phyloP scores from a whole-genome alignment of 2,113 vertebrate genomes.

The Eonycteris spelaea region DNA sequence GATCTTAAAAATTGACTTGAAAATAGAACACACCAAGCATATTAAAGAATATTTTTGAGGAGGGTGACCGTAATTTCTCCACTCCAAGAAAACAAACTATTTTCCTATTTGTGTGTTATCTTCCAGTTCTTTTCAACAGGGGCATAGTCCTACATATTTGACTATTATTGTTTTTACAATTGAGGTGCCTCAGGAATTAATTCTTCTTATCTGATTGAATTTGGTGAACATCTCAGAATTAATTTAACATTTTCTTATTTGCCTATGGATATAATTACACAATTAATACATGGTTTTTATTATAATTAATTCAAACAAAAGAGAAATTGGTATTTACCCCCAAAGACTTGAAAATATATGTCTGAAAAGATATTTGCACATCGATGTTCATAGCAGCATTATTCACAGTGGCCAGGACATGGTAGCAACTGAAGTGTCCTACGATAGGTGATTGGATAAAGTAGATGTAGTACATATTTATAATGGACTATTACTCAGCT shows the following conservation, averaged over 20 bases:
- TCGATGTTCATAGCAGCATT: no score
- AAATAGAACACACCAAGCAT: background rate
- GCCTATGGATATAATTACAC: background rate
- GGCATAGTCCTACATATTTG: background rate
- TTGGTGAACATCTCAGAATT: background rate
- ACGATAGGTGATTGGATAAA: no score
- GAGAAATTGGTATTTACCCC: background rate
- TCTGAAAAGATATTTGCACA: no score
- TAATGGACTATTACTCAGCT: no score
- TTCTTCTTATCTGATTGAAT: background rate
- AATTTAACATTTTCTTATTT: conserved; percentile 21
- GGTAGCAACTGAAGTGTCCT: no score
- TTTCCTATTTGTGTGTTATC: background rate
- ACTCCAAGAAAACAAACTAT: background rate
- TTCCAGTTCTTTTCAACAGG: background rate
- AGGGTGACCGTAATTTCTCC: background rate
- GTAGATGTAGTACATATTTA: no score
- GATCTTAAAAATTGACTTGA: background rate
- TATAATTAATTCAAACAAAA: background rate
- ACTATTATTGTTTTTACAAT: conserved; percentile 20
- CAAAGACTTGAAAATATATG: no score
- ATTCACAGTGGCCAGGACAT: no score
- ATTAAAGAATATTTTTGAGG: background rate
- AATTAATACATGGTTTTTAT: background rate
- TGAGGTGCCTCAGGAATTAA: background rate